phyloP scores from a whole-genome alignment of 2,113 vertebrate species.

The Mirounga angustirostris region DNA sequence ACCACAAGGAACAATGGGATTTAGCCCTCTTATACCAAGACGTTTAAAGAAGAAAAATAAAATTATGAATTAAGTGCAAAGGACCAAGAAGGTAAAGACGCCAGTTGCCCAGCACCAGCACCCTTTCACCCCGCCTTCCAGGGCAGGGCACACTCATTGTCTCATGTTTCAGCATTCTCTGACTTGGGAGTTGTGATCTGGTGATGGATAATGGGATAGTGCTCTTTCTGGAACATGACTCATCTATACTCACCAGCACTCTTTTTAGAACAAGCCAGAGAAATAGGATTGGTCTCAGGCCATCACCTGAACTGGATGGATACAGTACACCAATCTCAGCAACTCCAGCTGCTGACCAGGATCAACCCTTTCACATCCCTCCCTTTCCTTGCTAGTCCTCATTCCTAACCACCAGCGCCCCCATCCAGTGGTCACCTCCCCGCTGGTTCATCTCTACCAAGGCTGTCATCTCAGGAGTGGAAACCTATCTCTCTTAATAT shows the following conservation, averaged over 20 bases:
- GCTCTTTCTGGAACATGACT: constrained; percentile 16
- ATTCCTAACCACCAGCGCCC: neutral
- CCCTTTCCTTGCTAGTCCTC: neutral
- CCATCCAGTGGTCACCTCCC: neutral
- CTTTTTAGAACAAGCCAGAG: constrained; percentile 28
- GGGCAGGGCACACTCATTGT: neutral
- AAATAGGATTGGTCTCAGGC: neutral
- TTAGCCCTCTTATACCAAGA: neutral
- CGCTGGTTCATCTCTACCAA: neutral
- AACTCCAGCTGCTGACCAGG: neutral
- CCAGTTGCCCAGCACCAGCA: neutral
- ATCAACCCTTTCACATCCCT: neutral
- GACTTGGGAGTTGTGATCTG: constrained; percentile 14
- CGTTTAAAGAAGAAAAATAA: neutral
- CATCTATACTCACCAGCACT: constrained; percentile 1
- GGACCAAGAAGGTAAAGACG: neutral
- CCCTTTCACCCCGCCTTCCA: neutral
- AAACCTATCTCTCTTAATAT: neutral
- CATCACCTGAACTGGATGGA: neutral
- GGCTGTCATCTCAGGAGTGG: neutral
- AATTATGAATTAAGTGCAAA: neutral
- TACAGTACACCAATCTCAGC: neutral
- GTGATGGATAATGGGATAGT: neutral
- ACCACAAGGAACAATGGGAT: neutral
- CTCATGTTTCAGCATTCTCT: constrained; percentile 5